Conservation (phyloP, 1,140 invertebrate genomes). For the Drosophila prosaltans region DNA sequence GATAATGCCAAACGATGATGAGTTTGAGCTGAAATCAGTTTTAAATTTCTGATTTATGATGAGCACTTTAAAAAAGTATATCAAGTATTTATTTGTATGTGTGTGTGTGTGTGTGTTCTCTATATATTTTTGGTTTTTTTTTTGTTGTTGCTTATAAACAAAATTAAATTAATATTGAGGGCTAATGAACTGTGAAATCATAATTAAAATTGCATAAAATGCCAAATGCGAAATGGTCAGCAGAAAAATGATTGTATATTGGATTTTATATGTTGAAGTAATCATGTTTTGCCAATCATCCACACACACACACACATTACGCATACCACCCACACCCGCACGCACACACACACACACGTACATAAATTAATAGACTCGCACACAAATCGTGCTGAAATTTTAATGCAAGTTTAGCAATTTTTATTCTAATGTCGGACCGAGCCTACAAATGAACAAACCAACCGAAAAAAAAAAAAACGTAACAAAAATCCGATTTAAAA, state of each 20-base stretch:
- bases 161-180: slow-evolving; percentile 50
- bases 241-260: slow-evolving; percentile 13
- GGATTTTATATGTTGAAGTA: slow-evolving; percentile 14
- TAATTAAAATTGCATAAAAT: slow-evolving; percentile 54
- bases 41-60: neutral
- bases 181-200: slow-evolving; percentile 59
- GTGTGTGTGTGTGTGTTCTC: neutral
- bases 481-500: slow-evolving; percentile 23
- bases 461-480: neutral
- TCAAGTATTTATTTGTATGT: neutral
- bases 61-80: neutral
- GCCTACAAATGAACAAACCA: slow-evolving; percentile 25
- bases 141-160: slow-evolving; percentile 6
- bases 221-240: slow-evolving; percentile 36
- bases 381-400: slow-evolving; percentile 46
- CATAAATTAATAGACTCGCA: neutral
- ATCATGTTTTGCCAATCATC: slow-evolving; percentile 6
- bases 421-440: slow-evolving; percentile 50
- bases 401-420: slow-evolving; percentile 61
- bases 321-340: neutral
- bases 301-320: slow-evolving; percentile 8
- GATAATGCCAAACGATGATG: no score
- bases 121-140: slow-evolving; percentile 1
- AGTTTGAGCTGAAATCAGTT: no score
- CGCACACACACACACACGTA: slow-evolving; percentile 3